Percentiles rank a stretch among this genome's conserved stretches.
These are phyloP conservation scores for Thamnaconus septentrionalis DNA, from an alignment of 2,113 vertebrate species.

Conservation along the genomic window DNA sequence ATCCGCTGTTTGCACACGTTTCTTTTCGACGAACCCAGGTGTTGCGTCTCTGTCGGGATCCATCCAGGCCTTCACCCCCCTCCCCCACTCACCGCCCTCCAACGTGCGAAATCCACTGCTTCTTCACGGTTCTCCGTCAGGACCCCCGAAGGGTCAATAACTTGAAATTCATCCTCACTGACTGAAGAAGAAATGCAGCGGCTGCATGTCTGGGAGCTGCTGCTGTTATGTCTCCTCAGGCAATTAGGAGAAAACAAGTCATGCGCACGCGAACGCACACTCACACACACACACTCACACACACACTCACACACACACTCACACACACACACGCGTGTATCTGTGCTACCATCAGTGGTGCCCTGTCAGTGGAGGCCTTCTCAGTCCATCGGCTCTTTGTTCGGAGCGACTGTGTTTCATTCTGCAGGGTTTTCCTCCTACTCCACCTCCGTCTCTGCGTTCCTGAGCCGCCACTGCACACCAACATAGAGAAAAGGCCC, in stretches of 20 bases:
- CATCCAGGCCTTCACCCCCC: slow-evolving; percentile 2
- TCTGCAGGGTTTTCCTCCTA: slow-evolving; percentile 66
- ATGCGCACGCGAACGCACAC: too few relatives aligned
- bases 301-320: not conserved
- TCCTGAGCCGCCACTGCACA: slow-evolving; percentile 51
- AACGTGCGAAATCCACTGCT: slow-evolving; percentile 46
- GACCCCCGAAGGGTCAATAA: slow-evolving; percentile 22
- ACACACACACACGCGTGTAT: slow-evolving; percentile 1
- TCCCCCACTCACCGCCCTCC: slow-evolving; percentile 32
- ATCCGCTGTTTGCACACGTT: slow-evolving; percentile 59
- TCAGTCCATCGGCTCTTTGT: slow-evolving; percentile 70
- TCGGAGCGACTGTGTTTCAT: slow-evolving; percentile 49
- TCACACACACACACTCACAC: not conserved
- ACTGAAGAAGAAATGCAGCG: not conserved
- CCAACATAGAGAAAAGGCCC: slow-evolving; percentile 15
- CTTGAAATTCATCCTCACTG: slow-evolving; percentile 14
- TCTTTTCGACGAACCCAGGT: slow-evolving; percentile 47
- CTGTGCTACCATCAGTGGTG: slow-evolving; percentile 30
- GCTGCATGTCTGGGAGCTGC: slow-evolving; percentile 1
- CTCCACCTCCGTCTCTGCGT: slow-evolving; percentile 73
- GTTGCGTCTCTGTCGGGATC: slow-evolving; percentile 14
- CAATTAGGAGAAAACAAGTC: not conserved
- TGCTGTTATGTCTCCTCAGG: slow-evolving; percentile 1
- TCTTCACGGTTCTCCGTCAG: slow-evolving; percentile 28
- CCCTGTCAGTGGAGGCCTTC: slow-evolving; percentile 24